phyloP scores from a whole-genome alignment of 2,113 vertebrate genomes.

The Aegithalos caudatus region DNA sequence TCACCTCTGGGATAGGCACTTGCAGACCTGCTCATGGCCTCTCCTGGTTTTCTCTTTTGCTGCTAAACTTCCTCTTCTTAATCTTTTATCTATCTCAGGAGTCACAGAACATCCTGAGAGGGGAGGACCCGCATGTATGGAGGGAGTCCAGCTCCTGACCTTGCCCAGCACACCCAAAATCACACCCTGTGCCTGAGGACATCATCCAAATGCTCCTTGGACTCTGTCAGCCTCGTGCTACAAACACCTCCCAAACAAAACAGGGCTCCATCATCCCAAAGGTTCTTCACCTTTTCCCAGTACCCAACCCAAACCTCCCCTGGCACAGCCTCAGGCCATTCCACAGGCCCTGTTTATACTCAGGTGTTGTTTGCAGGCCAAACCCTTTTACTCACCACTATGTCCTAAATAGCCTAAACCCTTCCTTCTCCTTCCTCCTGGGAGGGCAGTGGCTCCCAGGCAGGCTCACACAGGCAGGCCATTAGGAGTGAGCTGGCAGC shows the following conservation, averaged over 20 bases:
- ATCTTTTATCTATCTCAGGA: background rate
- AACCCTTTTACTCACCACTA: background rate
- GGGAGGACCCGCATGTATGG: accelerated
- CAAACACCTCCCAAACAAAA: background rate
- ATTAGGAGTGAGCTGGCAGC: background rate
- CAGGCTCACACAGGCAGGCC: background rate
- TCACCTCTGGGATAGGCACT: accelerated
- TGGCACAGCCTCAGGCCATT: background rate
- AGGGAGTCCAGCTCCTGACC: background rate
- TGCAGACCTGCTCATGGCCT: background rate
- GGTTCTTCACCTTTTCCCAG: background rate
- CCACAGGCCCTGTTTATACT: background rate
- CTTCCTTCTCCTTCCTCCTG: background rate
- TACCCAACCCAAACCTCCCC: background rate
- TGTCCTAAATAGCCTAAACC: accelerated
- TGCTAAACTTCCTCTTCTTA: background rate
- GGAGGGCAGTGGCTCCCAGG: background rate
- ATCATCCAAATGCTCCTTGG: background rate
- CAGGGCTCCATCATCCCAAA: no score
- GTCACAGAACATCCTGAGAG: background rate
- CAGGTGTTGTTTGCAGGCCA: background rate
- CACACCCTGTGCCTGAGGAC: background rate
- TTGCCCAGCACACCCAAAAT: background rate
- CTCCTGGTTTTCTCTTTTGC: background rate
- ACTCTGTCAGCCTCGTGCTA: background rate